These are phyloP conservation scores for Apamea crenata DNA, from an alignment of 2,888 invertebrate genomes.

Conservation along the genomic window DNA sequence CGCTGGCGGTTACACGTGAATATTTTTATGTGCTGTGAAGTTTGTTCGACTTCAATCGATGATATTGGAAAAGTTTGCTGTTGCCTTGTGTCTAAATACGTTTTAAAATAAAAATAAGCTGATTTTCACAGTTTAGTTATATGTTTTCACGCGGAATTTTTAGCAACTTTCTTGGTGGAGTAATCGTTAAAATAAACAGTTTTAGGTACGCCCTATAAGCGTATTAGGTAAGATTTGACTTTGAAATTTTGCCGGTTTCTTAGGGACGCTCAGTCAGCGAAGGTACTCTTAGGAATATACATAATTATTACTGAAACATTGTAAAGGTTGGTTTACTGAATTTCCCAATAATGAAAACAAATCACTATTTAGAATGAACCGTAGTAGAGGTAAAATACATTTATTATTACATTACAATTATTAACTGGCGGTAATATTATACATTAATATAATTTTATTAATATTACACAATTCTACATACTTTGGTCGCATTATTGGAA, in stretches of 20 bases:
- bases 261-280: background rate
- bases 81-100: slow-evolving; percentile 51
- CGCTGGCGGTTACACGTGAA: slow-evolving; percentile 54
- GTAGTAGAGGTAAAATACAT: background rate
- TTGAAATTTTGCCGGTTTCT: slow-evolving; percentile 23
- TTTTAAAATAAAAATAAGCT: slow-evolving; percentile 42
- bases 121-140: slow-evolving; percentile 11
- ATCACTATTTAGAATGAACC: slow-evolving; percentile 1
- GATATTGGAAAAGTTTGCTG: slow-evolving; percentile 62
- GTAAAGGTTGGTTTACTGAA: slow-evolving; percentile 14
- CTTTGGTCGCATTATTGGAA: background rate
- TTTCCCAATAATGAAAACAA: slow-evolving; percentile 24
- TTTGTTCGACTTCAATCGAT: slow-evolving; percentile 59
- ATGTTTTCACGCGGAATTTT: slow-evolving; percentile 21
- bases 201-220: slow-evolving; percentile 10
- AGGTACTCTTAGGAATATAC: slow-evolving; percentile 8
- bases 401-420: background rate
- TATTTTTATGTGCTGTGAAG: slow-evolving; percentile 63
- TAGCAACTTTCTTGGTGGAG: background rate
- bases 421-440: slow-evolving; percentile 2
- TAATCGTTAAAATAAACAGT: slow-evolving; percentile 38
- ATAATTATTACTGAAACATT: slow-evolving; percentile 22
- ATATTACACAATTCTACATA: background rate
- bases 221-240: slow-evolving; percentile 38
- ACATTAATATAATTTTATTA: too few relatives aligned